Conservation (phyloP, 2,113 vertebrate species). For the Naja naja region DNA sequence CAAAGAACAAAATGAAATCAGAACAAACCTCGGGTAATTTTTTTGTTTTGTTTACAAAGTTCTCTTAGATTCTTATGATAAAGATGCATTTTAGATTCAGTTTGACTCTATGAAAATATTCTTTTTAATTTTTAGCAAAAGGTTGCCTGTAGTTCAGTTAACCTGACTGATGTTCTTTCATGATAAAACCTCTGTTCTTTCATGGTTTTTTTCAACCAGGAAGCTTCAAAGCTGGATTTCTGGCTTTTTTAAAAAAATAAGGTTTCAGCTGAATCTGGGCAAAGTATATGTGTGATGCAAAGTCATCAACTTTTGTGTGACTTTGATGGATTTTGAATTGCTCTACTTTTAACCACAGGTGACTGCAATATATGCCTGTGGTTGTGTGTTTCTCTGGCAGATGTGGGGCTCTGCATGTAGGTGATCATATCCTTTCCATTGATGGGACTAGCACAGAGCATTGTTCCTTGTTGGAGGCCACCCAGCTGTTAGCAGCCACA, state of each 20-base stretch:
- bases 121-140: not conserved
- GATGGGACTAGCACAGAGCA: conserved; percentile 91
- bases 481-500: conserved; percentile 86
- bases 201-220: not conserved
- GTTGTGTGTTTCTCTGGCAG: conserved; percentile 62
- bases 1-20: not conserved
- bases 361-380: fast-evolving
- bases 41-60: not conserved
- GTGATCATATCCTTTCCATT: conserved; percentile 91
- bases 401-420: conserved; percentile 84
- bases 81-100: not conserved
- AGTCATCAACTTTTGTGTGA: not conserved
- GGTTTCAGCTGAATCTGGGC: not conserved
- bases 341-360: not conserved
- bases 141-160: not conserved
- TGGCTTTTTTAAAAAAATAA: not conserved
- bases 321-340: conserved; percentile 3
- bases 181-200: not conserved
- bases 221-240: not conserved
- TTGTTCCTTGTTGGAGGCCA: conserved; percentile 91
- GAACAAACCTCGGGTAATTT: not conserved
- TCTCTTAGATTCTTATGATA: fast-evolving
- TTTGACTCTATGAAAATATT: not conserved
- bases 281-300: not conserved
- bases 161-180: not conserved